Evolutionary conservation across 2,113 vertebrate genomes (phyloP).

Genomic region (Chaetodon auriga): DNA sequence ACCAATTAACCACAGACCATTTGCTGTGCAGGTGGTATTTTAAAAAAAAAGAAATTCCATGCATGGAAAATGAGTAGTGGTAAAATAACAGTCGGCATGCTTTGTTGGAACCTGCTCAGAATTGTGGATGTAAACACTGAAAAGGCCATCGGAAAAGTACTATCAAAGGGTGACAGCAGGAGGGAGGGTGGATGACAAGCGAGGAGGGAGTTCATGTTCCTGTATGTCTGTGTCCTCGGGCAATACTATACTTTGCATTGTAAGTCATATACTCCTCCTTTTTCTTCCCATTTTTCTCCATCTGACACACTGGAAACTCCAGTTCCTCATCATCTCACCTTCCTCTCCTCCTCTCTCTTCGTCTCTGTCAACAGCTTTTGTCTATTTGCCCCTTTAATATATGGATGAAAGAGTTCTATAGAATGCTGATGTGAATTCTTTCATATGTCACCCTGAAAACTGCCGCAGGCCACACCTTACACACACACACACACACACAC

Average conservation of each 20-base stretch:
- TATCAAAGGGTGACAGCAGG: not conserved
- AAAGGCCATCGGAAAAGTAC: not conserved
- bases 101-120: not conserved
- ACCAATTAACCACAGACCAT: not conserved
- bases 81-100: not conserved
- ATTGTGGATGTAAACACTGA: not conserved
- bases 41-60: too few relatives aligned
- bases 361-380: constrained; percentile 34
- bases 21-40: not conserved
- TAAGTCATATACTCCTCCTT: constrained; percentile 35
- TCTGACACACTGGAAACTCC: constrained; percentile 61
- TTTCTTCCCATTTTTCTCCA: constrained; percentile 22
- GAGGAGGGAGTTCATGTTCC: constrained; percentile 36
- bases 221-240: constrained; percentile 53
- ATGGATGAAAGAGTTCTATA: constrained; percentile 40
- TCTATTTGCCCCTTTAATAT: not conserved
- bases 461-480: constrained; percentile 31
- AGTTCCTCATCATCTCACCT: constrained; percentile 51
- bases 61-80: not conserved
- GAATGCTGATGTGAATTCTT: constrained; percentile 36
- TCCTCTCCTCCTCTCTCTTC: not conserved
- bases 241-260: constrained; percentile 45
- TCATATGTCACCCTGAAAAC: constrained; percentile 37
- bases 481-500: constrained; percentile 3
- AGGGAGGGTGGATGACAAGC: not conserved